These are phyloP conservation scores for Oryzias woworae DNA, from an alignment of 2,113 vertebrate species.

Conservation along the genomic window DNA sequence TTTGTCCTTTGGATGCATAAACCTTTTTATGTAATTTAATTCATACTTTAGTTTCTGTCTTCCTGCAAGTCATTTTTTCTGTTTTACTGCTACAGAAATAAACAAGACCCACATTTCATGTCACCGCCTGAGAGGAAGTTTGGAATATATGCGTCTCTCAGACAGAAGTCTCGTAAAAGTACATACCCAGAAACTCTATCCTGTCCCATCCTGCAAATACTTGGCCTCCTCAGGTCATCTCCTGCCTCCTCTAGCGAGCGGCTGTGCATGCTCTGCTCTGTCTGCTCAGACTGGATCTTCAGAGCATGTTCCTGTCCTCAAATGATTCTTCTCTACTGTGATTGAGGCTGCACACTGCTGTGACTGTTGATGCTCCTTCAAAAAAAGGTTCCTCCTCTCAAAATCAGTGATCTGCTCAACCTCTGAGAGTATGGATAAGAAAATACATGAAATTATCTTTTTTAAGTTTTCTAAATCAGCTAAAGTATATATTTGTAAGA, in stretches of 20 bases:
- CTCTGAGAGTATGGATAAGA: too few relatives aligned
- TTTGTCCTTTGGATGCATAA: not conserved
- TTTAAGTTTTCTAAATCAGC: too few relatives aligned
- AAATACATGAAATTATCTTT: too few relatives aligned
- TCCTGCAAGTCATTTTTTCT: not conserved
- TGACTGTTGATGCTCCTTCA: too few relatives aligned
- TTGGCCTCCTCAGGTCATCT: constrained; percentile 8
- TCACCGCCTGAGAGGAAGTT: constrained; percentile 28
- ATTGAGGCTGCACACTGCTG: too few relatives aligned
- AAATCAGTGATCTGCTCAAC: too few relatives aligned
- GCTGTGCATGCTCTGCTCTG: not conserved
- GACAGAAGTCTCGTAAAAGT: constrained; percentile 59
- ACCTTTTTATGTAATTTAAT: not conserved
- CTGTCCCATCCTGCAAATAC: constrained; percentile 10
- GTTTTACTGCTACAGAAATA: constrained; percentile 33
- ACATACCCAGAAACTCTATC: constrained; percentile 54
- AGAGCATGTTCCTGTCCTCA: too few relatives aligned
- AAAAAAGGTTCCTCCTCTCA: too few relatives aligned
- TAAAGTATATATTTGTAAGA: too few relatives aligned
- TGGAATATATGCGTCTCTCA: constrained; percentile 51
- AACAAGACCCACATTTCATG: constrained; percentile 36
- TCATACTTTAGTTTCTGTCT: not conserved
- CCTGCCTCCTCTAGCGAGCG: too few relatives aligned
- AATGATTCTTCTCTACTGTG: too few relatives aligned
- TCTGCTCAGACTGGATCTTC: constrained; percentile 19